Conservation (phyloP, 2,888 invertebrate genomes). For the Sarcophaga variegata region DNA sequence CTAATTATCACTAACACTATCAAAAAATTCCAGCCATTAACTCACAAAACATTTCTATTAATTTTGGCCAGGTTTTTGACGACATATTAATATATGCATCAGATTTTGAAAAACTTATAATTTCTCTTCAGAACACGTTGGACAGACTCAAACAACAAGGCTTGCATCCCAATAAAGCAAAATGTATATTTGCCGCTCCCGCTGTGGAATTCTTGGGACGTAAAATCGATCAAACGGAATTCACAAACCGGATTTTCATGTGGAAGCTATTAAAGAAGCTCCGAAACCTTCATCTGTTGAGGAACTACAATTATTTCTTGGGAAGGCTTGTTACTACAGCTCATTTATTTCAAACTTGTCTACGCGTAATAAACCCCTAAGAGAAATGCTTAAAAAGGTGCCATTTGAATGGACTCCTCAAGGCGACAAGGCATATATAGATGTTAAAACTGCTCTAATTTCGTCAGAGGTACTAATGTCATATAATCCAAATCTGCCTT, state of each 20-base stretch:
- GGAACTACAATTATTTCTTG: slow-evolving; percentile 29
- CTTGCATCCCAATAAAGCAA: background rate
- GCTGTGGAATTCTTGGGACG: slow-evolving; percentile 39
- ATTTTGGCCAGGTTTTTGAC: background rate
- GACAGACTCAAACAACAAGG: background rate
- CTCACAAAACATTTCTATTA: too few relatives aligned
- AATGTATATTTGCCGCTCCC: slow-evolving; percentile 29
- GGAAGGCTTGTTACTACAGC: slow-evolving; percentile 24
- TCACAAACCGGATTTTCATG: slow-evolving; percentile 30
- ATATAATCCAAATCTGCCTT: slow-evolving; percentile 10
- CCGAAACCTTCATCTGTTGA: background rate
- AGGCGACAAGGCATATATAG: too few relatives aligned
- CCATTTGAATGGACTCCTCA: too few relatives aligned
- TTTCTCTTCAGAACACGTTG: slow-evolving; percentile 8
- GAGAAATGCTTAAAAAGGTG: too few relatives aligned
- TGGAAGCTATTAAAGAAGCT: slow-evolving; percentile 1
- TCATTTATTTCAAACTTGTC: slow-evolving; percentile 22
- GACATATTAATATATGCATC: slow-evolving; percentile 9
- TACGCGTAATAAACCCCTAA: background rate
- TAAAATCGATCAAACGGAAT: slow-evolving; percentile 34
- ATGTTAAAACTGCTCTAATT: background rate
- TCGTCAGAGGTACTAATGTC: slow-evolving; percentile 31
- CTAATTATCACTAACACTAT: too few relatives aligned
- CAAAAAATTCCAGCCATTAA: too few relatives aligned
- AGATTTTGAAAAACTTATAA: slow-evolving; percentile 24